These are phyloP conservation scores for Agonopterix alstromeriana DNA, from an alignment of 2,888 invertebrate species.

Conservation along the genomic window DNA sequence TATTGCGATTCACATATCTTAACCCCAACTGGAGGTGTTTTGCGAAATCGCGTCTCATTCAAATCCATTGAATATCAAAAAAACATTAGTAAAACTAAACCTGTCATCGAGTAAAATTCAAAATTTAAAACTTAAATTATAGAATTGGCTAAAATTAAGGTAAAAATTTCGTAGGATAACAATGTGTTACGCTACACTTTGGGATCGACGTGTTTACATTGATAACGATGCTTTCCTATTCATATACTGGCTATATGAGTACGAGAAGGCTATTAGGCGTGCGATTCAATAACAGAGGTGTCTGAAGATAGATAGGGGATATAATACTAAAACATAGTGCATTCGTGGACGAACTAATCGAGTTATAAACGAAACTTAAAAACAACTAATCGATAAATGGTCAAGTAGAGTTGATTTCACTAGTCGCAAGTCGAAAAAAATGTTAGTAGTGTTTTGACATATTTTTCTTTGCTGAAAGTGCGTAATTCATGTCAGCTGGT, in stretches of 20 bases:
- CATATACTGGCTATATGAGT: constrained; percentile 62
- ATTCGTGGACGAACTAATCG: constrained; percentile 69
- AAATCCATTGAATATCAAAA: neutral
- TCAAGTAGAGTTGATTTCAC: constrained; percentile 78
- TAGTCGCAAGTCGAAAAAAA: constrained; percentile 75
- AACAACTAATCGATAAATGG: constrained; percentile 70
- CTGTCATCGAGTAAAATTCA: constrained; percentile 41
- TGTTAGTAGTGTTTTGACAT: constrained; percentile 78
- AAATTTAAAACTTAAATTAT: constrained; percentile 51
- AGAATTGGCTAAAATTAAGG: constrained; percentile 59
- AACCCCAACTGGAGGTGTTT: neutral
- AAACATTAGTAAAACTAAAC: constrained; percentile 26
- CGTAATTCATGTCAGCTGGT: constrained; percentile 77
- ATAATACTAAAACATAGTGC: constrained; percentile 68
- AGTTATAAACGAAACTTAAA: constrained; percentile 53
- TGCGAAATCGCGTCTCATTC: neutral
- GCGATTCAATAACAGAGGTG: constrained; percentile 45
- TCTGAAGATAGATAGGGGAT: constrained; percentile 54
- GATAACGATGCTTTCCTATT: constrained; percentile 41
- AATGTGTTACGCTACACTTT: constrained; percentile 46
- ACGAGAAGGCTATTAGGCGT: constrained; percentile 40
- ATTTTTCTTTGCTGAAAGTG: constrained; percentile 79
- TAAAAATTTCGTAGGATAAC: constrained; percentile 44
- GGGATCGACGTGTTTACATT: constrained; percentile 26
- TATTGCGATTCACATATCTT: neutral